Evolutionary conservation across 1,140 invertebrate genomes (phyloP).

Genomic region (Orchestia grillus): DNA sequence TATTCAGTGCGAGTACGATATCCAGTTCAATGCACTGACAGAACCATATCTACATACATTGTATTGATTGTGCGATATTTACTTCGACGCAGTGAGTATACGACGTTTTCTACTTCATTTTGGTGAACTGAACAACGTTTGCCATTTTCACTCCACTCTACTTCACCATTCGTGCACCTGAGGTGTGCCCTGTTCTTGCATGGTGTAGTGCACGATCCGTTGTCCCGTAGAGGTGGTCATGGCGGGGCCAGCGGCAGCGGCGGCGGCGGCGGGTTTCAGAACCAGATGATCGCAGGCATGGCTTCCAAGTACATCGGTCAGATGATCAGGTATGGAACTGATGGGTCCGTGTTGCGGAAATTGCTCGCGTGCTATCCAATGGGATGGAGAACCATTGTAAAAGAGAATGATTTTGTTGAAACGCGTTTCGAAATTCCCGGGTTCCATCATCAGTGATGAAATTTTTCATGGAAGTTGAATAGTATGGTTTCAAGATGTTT

Average conservation of each 20-base stretch:
- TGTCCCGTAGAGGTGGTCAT: slow-evolving; percentile 36
- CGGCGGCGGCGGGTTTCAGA: slow-evolving; percentile 23
- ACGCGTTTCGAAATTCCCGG: too few species aligned
- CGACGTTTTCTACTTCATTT: not conserved
- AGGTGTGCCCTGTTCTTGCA: not conserved
- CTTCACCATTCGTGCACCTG: not conserved
- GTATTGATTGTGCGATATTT: too few species aligned
- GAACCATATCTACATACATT: too few species aligned
- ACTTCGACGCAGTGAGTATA: not conserved
- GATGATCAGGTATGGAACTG: slow-evolving; percentile 56
- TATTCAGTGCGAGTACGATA: not conserved
- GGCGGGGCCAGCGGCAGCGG: not conserved
- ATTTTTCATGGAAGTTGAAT: too few species aligned
- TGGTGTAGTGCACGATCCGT: not conserved
- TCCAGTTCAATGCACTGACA: not conserved
- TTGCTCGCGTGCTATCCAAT: too few species aligned
- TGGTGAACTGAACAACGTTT: not conserved
- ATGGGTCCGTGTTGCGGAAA: not conserved
- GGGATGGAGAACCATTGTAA: too few species aligned
- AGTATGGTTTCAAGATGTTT: too few species aligned
- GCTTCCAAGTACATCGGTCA: slow-evolving; percentile 57
- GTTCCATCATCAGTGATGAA: too few species aligned
- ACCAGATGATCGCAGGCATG: slow-evolving; percentile 36
- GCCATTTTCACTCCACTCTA: not conserved
- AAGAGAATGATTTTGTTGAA: too few species aligned